A percentile compares a stretch with the other conserved stretches of the same genome.
These are phyloP conservation scores for Ariolimax columbianus DNA, from an alignment of 2,888 invertebrate genomes.

Conservation along the genomic window DNA sequence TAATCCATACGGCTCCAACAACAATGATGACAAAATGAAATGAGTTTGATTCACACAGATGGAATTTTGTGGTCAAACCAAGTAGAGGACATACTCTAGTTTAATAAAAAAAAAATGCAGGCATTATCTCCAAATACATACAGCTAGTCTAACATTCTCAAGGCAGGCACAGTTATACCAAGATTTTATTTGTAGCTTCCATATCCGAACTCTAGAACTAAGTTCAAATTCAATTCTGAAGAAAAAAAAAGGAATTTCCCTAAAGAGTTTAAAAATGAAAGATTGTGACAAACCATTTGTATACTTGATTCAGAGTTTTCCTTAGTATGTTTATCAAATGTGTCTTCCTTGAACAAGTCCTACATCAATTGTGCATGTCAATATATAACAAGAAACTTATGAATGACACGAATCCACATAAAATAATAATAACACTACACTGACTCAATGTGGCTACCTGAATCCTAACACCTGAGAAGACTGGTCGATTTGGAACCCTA, in stretches of 20 bases:
- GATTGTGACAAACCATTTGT: too few relatives aligned
- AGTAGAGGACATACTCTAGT: neutral
- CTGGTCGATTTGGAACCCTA: constrained; percentile 38
- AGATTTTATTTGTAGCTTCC: too few relatives aligned
- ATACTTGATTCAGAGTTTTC: too few relatives aligned
- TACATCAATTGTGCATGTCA: constrained; percentile 1
- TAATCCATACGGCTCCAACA: neutral
- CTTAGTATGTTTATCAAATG: too few relatives aligned
- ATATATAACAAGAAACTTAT: constrained; percentile 27
- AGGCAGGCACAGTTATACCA: constrained; percentile 49
- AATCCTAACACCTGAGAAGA: constrained; percentile 42
- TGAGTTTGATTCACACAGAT: neutral
- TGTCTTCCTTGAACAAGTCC: constrained; percentile 43
- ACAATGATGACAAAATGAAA: neutral
- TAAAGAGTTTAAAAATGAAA: too few relatives aligned
- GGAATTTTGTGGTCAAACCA: neutral
- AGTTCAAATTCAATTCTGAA: too few relatives aligned
- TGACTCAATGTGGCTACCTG: constrained; percentile 26
- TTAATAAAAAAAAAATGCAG: constrained; percentile 33
- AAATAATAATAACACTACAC: constrained; percentile 31
- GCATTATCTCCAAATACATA: constrained; percentile 40
- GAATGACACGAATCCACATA: neutral
- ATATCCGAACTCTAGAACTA: too few relatives aligned
- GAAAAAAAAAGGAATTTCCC: too few relatives aligned
- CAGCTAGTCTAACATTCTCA: constrained; percentile 40